phyloP scores from a whole-genome alignment of 2,888 invertebrate species.

The Drosophila suboccidentalis region DNA sequence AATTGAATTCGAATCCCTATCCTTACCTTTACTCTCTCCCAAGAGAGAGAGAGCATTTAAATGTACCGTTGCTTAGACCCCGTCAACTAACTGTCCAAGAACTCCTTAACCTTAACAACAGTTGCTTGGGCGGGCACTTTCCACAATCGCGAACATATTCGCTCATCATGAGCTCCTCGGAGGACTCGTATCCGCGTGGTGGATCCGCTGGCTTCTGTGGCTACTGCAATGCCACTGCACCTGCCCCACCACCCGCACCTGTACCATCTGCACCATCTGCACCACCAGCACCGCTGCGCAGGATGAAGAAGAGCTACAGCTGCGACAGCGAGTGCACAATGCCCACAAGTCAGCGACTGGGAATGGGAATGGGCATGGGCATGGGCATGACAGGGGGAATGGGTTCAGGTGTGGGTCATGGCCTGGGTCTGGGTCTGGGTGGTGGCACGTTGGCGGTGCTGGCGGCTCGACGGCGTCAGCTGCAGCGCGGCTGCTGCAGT shows the following conservation, averaged over 20 bases:
- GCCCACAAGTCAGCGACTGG: constrained; percentile 32
- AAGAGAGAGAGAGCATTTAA: neutral
- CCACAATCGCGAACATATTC: constrained; percentile 86
- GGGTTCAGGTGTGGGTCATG: constrained; percentile 48
- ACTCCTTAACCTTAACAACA: constrained; percentile 45
- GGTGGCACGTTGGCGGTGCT: constrained; percentile 61
- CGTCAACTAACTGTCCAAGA: constrained; percentile 21
- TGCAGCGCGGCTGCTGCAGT: constrained; percentile 64
- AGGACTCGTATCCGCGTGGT: constrained; percentile 84
- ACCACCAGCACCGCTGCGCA: constrained; percentile 39
- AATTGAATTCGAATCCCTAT: neutral
- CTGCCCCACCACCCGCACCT: constrained; percentile 7
- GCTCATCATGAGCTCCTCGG: constrained; percentile 86
- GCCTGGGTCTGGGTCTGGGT: constrained; percentile 45
- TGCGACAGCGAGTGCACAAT: constrained; percentile 82
- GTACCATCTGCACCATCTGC: constrained; percentile 12
- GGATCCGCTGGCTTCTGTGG: constrained; percentile 59
- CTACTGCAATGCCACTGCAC: constrained; percentile 49
- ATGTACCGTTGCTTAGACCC: constrained; percentile 8
- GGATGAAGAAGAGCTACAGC: constrained; percentile 84
- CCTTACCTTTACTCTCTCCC: neutral
- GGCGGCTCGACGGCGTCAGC: constrained; percentile 59
- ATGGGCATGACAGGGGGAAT: constrained; percentile 31
- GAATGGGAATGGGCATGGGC: constrained; percentile 30
- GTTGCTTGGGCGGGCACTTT: constrained; percentile 85